phyloP scores from a whole-genome alignment of 1,140 invertebrate species.

The Aphis gossypii region DNA sequence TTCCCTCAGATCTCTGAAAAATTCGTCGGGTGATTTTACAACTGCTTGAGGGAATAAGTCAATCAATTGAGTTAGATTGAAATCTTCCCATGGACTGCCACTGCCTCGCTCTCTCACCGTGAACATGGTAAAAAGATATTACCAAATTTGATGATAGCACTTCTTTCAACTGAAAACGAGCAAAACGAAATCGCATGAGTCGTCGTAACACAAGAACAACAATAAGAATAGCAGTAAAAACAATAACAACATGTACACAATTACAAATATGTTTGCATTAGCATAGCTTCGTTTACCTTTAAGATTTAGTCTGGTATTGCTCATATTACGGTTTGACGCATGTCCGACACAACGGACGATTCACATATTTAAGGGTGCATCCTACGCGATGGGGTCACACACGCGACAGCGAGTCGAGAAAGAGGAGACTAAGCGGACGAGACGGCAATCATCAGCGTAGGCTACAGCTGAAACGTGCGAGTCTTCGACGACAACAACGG shows the following conservation, averaged over 20 bases:
- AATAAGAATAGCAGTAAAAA: background rate
- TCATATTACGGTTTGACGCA: slow-evolving; percentile 53
- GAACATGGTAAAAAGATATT: slow-evolving; percentile 32
- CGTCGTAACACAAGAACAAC: background rate
- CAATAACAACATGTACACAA: background rate
- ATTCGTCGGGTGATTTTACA: too few species aligned
- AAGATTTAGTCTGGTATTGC: background rate
- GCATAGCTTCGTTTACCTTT: background rate
- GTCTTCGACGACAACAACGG: background rate
- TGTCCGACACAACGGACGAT: slow-evolving; percentile 43
- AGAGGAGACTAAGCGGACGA: background rate
- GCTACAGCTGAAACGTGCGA: background rate
- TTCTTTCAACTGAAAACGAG: slow-evolving; percentile 19
- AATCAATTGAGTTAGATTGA: background rate
- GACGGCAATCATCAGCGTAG: background rate
- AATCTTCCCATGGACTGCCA: background rate
- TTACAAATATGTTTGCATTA: background rate
- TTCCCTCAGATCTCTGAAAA: too few species aligned
- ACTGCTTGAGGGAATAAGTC: background rate
- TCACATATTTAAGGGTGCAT: slow-evolving; percentile 40
- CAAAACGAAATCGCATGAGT: background rate
- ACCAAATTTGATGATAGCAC: slow-evolving; percentile 15
- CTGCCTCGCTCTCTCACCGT: background rate
- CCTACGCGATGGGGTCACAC: background rate
- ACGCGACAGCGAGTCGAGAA: background rate